Base-by-base conservation (phyloP, 2,113 vertebrate species). In the Microcebus griseorufus region DNA sequence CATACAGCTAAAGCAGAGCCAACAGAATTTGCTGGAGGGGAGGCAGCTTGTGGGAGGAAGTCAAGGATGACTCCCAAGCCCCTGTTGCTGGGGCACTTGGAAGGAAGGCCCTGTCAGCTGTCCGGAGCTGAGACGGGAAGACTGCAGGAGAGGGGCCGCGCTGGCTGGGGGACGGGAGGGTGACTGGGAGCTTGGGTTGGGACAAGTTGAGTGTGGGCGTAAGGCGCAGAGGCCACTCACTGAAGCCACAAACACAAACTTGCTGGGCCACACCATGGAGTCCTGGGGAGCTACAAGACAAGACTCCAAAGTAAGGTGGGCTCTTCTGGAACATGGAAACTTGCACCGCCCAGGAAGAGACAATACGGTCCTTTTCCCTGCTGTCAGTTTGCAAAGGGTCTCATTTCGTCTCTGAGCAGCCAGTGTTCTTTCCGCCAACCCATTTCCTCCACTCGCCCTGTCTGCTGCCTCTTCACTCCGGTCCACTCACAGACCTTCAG, bases 91-190 rank as follows among this genome's bases (percentile, higher is more conserved):
- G 60, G 60, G 27, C 60, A 62, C 22, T 27, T 62, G 25, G 73
- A 79, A 85, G 60, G 80, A 32, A 1, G 14, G 60, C 58, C 3
- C 34, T 17, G 18, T 45, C 53, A 55, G 53, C 18, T 55, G 51
- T 16, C 29, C 14, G 83, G 60, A 45, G 14, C 51, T 7, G 92
- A 39, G 55, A 9, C 2, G 75, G 18, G 75, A 81, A 0, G 22
- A 37, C n/a, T 13, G 4, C 23, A 18, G 2, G n/a, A 9, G 3
- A 0, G 17, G 8, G 8, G 32, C 37, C 37, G 37, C 3, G 37
- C 1, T 39, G 79, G 37, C 37, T 37, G 37, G 37, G 37, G 37
- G 37, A 37, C 2, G 37, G 37, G 37, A 37, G 37, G 37, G 37
- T 37, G 37, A 37, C 37, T 37, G 37, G 37, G 37, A 37, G 37